Percentiles rank a stretch among this genome's conserved stretches.
These are phyloP conservation scores for Nibea albiflora DNA, from an alignment of 2,113 vertebrate species.

Conservation along the genomic window DNA sequence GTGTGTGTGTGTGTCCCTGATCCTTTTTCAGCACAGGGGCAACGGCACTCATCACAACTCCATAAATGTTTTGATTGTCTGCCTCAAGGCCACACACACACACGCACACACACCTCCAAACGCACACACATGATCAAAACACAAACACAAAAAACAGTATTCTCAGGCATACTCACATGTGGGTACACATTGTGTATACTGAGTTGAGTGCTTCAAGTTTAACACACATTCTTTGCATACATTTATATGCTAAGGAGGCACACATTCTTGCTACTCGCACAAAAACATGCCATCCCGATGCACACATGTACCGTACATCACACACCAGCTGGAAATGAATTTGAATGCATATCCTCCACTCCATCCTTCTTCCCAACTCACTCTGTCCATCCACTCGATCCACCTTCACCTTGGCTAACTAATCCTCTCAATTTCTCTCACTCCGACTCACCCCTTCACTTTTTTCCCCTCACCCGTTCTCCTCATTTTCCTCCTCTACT, in stretches of 20 bases:
- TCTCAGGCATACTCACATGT: background rate
- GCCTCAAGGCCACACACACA: slow-evolving; percentile 58
- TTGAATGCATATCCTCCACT: slow-evolving; percentile 39
- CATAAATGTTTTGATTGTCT: slow-evolving; percentile 36
- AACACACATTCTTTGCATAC: background rate
- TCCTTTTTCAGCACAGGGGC: slow-evolving; percentile 30
- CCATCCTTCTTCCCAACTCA: slow-evolving; percentile 19
- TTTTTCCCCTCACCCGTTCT: slow-evolving; percentile 19
- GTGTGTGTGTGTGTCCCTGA: slow-evolving; percentile 46
- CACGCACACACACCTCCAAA: slow-evolving; percentile 19
- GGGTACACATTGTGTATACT: background rate
- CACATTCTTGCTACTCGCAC: background rate
- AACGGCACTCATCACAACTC: slow-evolving; percentile 42
- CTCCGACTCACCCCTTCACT: slow-evolving; percentile 12
- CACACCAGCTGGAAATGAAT: slow-evolving; percentile 52
- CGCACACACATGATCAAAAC: background rate
- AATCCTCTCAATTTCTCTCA: slow-evolving; percentile 52
- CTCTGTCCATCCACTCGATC: slow-evolving; percentile 9
- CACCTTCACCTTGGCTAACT: slow-evolving; percentile 43
- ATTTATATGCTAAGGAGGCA: background rate
- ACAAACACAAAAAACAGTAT: background rate
- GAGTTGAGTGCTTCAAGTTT: no score
- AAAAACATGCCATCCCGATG: background rate
- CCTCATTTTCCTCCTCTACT: background rate
- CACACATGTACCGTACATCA: background rate